Evolutionary conservation across 2,888 invertebrate genomes (phyloP), one percentile per base, ranked within the genome.

Genomic region (Ochropleura leucogaster): DNA sequence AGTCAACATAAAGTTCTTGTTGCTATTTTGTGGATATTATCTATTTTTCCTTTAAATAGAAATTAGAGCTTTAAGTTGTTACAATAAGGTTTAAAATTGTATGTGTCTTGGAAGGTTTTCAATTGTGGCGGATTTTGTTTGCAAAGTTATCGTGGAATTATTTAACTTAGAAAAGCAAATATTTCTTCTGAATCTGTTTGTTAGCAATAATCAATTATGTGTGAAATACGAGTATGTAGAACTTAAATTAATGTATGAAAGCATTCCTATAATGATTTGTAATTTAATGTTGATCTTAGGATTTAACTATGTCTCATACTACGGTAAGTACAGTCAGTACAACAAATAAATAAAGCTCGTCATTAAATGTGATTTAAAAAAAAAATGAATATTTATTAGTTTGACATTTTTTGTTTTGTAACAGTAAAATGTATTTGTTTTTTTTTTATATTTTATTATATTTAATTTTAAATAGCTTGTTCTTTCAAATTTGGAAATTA

Each of bases 101-200:
- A 49, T 8, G 14, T 20, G 30, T 40, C 6, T 7, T 46, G 4
- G 47, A 7, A 30, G 14, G 42, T 18, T 71, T 3, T 12, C 42
- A 14, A 12, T 20, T 74, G 64, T n/a, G n/a, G 20, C 49, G 7
- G 20, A 55, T 62, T 49, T 60, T 72, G 51, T 68, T 60, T 62
- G 53, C 59, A 62, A 51, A 30, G 55, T 20, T 53, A 49, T 57
- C 18, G 51, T 47, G 59, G 9, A 18, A 18, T 63, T 79, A 62
- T 71, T 77, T 71, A 47, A 82, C 68, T 70, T 75, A 65, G 18
- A 53, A 60, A 73, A 80, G 53, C 53, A 74, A 79, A 80, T 68
- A 68, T 79, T 74, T 53, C 12, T 20, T 49, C 14, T 16, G 4
- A 3, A 3, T 63, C 9, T 55, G n/a, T 65, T 76, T 59, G n/a